These are phyloP conservation scores for Labeo catla DNA, from an alignment of 2,113 vertebrate genomes.

Conservation along the genomic window DNA sequence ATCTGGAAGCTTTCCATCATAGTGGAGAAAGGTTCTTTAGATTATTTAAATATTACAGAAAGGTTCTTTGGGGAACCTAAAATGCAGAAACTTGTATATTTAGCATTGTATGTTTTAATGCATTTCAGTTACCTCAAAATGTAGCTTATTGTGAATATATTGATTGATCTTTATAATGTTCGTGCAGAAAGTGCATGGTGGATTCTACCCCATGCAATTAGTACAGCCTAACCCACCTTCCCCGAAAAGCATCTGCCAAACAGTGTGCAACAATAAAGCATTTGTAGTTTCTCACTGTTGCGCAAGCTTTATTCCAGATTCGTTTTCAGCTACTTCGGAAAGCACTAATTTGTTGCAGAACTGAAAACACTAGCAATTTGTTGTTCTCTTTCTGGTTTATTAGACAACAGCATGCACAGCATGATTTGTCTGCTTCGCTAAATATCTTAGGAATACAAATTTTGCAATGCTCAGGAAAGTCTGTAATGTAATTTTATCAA, in stretches of 20 bases:
- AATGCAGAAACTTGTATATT: not conserved
- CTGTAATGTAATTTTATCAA: not conserved
- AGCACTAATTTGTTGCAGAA: slow-evolving; percentile 5
- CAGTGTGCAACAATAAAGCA: not conserved
- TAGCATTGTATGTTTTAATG: not conserved
- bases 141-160: not conserved
- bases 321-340: not conserved
- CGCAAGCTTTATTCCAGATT: slow-evolving; percentile 46
- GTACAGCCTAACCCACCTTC: not conserved
- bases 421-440: not conserved
- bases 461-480: not conserved
- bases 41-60: not conserved
- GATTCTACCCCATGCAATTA: not conserved
- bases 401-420: slow-evolving; percentile 17
- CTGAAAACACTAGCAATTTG: slow-evolving; percentile 53
- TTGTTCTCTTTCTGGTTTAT: slow-evolving; percentile 53
- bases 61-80: not conserved
- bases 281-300: not conserved
- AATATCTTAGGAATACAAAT: not conserved
- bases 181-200: not conserved
- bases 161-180: not conserved
- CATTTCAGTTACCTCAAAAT: not conserved
- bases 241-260: not conserved
- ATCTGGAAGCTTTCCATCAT: not conserved
- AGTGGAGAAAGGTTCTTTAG: not conserved